Evolutionary conservation across 2,797 vertebrate genomes (phyloP).

Genomic region (Micromesistius poutassou): DNA sequence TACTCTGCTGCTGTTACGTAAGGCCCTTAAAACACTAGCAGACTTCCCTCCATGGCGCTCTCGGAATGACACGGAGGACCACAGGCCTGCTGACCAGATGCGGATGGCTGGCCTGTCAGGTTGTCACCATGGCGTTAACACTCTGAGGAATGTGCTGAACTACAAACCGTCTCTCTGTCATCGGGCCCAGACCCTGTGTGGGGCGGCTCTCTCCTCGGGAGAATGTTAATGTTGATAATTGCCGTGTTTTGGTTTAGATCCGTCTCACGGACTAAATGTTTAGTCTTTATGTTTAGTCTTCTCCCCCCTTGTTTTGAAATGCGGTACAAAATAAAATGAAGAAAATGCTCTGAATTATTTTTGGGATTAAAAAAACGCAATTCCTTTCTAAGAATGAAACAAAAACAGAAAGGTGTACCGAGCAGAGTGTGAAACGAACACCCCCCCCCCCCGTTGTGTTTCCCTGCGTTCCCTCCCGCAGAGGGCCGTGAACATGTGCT

Average conservation of each 20-base stretch:
- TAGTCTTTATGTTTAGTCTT: not conserved
- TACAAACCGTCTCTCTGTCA: constrained; percentile 48
- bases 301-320: not conserved
- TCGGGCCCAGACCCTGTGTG: not conserved
- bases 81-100: constrained; percentile 64
- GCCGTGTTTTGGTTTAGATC: not conserved
- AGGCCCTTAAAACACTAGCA: constrained; percentile 61
- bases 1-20: constrained; percentile 53
- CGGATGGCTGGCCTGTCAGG: constrained; percentile 67
- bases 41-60: constrained; percentile 45
- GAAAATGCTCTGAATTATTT: too few relatives aligned
- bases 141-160: constrained; percentile 65
- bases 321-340: not conserved
- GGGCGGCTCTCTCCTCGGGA: not conserved
- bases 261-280: not conserved
- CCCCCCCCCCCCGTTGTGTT: not conserved
- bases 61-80: constrained; percentile 55
- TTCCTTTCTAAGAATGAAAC: not conserved
- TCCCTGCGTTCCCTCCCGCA: too few relatives aligned
- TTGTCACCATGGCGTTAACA: constrained; percentile 62
- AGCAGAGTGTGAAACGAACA: not conserved
- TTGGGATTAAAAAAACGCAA: not conserved
- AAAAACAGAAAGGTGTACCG: not conserved
- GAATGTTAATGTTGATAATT: not conserved
- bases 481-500: not conserved